A percentile compares a stretch with the other conserved stretches of the same genome.
Evolutionary conservation across 2,888 invertebrate species (phyloP).

Genomic region (Adela reaumurella): DNA sequence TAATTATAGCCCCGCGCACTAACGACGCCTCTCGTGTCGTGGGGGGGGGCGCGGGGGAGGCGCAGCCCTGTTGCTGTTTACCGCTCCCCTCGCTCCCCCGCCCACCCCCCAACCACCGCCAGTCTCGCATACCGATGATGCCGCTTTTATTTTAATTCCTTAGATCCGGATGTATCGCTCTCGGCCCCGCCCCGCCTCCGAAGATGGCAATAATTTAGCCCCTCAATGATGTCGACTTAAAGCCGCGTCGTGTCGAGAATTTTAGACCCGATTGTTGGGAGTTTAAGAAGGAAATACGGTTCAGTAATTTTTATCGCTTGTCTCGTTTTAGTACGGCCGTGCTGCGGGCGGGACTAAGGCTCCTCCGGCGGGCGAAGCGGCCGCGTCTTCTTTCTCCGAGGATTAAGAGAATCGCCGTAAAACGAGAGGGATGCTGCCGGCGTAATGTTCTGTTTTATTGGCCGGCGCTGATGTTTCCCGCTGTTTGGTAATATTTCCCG

Average conservation of each 20-base stretch:
- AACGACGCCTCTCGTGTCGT: no score
- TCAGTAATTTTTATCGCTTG: not conserved
- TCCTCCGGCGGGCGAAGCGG: not conserved
- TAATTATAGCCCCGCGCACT: no score
- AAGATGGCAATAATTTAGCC: not conserved
- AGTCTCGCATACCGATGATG: not conserved
- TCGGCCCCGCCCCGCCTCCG: not conserved
- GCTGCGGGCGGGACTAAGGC: no score
- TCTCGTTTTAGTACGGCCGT: not conserved
- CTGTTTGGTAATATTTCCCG: not conserved
- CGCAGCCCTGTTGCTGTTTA: no score
- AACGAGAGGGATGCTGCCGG: not conserved
- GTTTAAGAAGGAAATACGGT: not conserved
- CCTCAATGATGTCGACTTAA: not conserved
- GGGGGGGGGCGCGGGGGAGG: no score
- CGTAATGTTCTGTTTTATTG: not conserved
- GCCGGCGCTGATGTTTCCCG: not conserved
- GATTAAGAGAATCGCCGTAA: not conserved
- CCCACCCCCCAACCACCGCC: not conserved
- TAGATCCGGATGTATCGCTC: not conserved
- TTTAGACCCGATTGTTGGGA: not conserved
- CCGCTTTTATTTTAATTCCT: not conserved
- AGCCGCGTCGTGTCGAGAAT: not conserved
- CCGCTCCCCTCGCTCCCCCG: not conserved
- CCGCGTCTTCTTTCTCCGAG: not conserved